phyloP scores from a whole-genome alignment of 2,888 invertebrate species.

The Formica aserva region DNA sequence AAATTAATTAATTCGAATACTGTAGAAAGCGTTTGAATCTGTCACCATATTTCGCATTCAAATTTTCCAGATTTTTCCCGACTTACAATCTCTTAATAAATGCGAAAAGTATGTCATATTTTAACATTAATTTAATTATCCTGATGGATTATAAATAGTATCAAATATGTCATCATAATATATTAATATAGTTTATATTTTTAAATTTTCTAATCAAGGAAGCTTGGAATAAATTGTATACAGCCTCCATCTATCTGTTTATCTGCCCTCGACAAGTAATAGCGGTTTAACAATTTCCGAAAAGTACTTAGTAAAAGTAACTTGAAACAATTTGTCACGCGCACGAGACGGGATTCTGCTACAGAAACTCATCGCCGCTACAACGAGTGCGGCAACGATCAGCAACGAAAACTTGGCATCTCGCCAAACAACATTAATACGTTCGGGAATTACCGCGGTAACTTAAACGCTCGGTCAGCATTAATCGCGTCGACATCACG shows the following conservation, averaged over 20 bases:
- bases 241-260: neutral
- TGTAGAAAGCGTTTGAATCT: neutral
- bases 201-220: neutral
- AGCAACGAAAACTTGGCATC: slow-evolving; percentile 67
- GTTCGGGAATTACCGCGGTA: slow-evolving; percentile 63
- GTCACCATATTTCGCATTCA: neutral
- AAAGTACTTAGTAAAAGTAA: slow-evolving; percentile 40
- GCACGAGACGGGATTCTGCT: slow-evolving; percentile 33
- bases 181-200: neutral
- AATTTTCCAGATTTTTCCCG: neutral
- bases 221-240: neutral
- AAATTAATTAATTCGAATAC: neutral
- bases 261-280: neutral
- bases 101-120: neutral
- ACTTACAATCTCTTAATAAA: neutral
- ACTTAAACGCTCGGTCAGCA: slow-evolving; percentile 64
- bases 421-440: slow-evolving; percentile 65
- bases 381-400: slow-evolving; percentile 66
- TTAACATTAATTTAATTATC: neutral
- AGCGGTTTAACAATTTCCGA: neutral
- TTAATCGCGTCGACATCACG: slow-evolving; percentile 55
- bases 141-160: neutral
- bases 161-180: neutral
- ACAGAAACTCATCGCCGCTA: slow-evolving; percentile 49
- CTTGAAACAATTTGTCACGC: slow-evolving; percentile 46